Percentiles rank a stretch among this genome's conserved stretches.
Conservation (phyloP, 2,113 vertebrate genomes). For the Fulmarus glacialis region DNA sequence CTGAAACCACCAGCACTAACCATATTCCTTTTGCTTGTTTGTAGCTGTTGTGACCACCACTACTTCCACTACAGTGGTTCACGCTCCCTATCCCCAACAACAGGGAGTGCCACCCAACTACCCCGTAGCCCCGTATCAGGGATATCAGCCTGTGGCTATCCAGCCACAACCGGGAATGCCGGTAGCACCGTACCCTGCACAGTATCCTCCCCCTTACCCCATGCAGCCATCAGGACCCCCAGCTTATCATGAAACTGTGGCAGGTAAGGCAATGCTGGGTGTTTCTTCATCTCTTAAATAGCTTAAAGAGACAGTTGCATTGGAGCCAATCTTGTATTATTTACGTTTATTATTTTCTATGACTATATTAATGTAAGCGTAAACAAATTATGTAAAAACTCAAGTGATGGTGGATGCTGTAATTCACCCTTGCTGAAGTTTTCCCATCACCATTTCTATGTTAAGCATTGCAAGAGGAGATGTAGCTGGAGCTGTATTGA, state of each 20-base stretch:
- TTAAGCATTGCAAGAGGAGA: neutral
- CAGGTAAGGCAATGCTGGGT: constrained; percentile 64
- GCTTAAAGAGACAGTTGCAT: neutral
- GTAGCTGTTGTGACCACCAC: constrained; percentile 84
- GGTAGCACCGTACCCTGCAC: constrained; percentile 66
- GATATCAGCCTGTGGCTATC: constrained; percentile 83
- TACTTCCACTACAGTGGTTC: constrained; percentile 84
- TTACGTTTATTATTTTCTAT: neutral
- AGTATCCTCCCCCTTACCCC: constrained; percentile 75
- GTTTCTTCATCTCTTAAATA: neutral
- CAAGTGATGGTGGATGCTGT: neutral
- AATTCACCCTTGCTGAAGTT: neutral
- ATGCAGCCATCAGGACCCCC: constrained; percentile 79
- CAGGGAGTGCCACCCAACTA: constrained; percentile 69
- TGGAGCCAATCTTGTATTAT: neutral
- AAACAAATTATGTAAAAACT: rapidly evolving
- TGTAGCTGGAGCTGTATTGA: neutral
- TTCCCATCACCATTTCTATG: neutral
- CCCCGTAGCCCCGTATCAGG: constrained; percentile 74
- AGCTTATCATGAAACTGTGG: constrained; percentile 85
- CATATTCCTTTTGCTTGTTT: neutral
- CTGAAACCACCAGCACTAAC: neutral
- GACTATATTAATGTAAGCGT: neutral
- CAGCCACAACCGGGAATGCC: constrained; percentile 77
- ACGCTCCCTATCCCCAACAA: constrained; percentile 79